Evolutionary conservation across 2,113 vertebrate species (phyloP), one percentile per base, ranked within the genome.

Genomic region (Morone saxatilis): DNA sequence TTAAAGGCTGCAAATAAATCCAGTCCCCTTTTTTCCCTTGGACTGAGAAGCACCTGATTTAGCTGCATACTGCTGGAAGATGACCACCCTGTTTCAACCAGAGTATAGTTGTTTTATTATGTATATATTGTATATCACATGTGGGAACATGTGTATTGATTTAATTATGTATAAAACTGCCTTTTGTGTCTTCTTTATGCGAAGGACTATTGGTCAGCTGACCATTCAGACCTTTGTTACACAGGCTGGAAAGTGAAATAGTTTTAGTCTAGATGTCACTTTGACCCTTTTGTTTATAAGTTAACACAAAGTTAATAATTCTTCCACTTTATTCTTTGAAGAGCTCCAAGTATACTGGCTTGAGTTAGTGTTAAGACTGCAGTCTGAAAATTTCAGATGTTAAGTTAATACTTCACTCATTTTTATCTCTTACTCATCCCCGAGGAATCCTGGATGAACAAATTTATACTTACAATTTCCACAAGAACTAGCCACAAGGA

Each of bases 241-340:
- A n/a, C 36, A n/a, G 56, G 43, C 70, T 7, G n/a, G 13, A 45
- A 1, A 7, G 51, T 10, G 50, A n/a, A 40, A 53, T 7, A 7
- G 7, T 17, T 61, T n/a, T 4, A 40, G 36, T 4, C 43, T 17
- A n/a, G 11, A 43, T 22, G 60, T 63, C 47, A 19, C 5, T 19
- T 6, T 2, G 7, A 63, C 47, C 48, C 8, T 8, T 38, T 17
- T 3, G 9, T 65, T 25, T 25, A 50, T 17, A 20, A 25, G 61
- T 43, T 8, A 57, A 57, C 53, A n/a, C 12, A 48, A 11, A 67
- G n/a, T 54, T 67, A 40, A 74, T 63, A 22, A 63, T 20, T 75
- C 45, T 63, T 53, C 12, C 9, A 41, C 61, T 25, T 31, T 2
- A 17, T 13, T 20, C 50, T 25, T 13, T 14, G 43, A 38, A 14